Percentiles rank a stretch among this genome's conserved stretches.
Conservation (phyloP, 2,113 vertebrate species). For the Sinocyclocheilus maitianheensis region DNA sequence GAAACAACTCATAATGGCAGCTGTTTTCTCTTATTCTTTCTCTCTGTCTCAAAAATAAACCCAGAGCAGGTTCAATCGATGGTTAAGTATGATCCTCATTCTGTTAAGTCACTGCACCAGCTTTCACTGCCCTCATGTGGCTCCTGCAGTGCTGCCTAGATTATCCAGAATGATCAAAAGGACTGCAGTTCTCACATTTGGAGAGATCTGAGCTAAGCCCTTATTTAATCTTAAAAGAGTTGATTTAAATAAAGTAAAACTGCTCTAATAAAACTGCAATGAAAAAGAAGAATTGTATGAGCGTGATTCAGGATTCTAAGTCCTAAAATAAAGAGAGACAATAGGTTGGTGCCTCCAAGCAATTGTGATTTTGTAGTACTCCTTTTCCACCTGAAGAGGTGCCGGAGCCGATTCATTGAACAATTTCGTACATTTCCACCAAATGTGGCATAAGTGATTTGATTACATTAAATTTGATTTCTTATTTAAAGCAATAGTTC, state of each 20-base stretch:
- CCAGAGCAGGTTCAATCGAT: not conserved
- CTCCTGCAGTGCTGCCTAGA: conserved; percentile 29
- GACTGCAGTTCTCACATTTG: conserved; percentile 13
- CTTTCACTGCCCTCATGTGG: conserved; percentile 43
- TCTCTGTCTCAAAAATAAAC: not conserved
- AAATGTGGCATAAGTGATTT: not conserved
- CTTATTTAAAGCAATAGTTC: not conserved
- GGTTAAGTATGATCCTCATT: not conserved
- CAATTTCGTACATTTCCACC: not conserved
- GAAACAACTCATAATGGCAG: not conserved
- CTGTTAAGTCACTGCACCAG: conserved; percentile 23
- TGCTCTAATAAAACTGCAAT: not conserved
- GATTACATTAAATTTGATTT: not conserved
- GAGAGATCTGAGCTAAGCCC: not conserved
- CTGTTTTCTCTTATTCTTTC: conserved; percentile 4
- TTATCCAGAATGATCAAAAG: conserved; percentile 34
- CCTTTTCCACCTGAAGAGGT: not conserved
- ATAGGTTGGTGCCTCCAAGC: not conserved
- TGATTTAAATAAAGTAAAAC: conserved; percentile 19
- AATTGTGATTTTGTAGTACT: not conserved
- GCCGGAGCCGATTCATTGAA: not conserved
- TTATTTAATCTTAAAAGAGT: conserved; percentile 34
- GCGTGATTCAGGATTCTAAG: conserved; percentile 2
- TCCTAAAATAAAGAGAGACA: conserved; percentile 22
- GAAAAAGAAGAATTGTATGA: not conserved